Percentiles rank a stretch among this genome's conserved stretches.
phyloP scores from a whole-genome alignment of 1,140 invertebrate genomes.

The Heliothis virescens region DNA sequence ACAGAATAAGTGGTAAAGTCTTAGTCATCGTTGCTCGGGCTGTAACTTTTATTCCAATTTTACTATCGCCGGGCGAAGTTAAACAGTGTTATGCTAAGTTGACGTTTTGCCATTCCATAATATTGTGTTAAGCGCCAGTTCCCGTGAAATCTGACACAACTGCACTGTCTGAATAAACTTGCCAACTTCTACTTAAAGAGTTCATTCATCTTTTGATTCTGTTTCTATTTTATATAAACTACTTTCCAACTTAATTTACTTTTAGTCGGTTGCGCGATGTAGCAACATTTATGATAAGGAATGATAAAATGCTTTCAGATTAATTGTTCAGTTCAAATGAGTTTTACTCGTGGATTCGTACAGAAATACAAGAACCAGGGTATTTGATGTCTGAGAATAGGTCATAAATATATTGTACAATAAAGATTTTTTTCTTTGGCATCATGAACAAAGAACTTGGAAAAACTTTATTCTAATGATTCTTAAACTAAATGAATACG shows the following conservation, averaged over 20 bases:
- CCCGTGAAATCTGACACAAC: constrained; percentile 73
- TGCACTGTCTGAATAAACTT: constrained; percentile 75
- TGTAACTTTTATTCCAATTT: constrained; percentile 59
- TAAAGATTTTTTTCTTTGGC: not conserved
- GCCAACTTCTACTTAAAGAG: constrained; percentile 55
- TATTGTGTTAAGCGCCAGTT: constrained; percentile 77
- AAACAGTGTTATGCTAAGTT: constrained; percentile 76
- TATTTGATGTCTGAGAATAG: too few relatives aligned
- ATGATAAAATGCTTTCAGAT: constrained; percentile 17
- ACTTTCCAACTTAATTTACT: constrained; percentile 37
- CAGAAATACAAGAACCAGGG: not conserved
- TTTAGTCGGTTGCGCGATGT: constrained; percentile 16
- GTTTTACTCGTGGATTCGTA: not conserved
- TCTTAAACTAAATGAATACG: too few relatives aligned
- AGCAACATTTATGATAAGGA: not conserved
- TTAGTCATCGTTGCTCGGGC: constrained; percentile 1
- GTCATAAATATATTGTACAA: too few relatives aligned
- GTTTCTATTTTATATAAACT: constrained; percentile 43
- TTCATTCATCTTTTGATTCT: constrained; percentile 54
- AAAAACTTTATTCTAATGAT: too few relatives aligned
- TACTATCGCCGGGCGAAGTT: constrained; percentile 63
- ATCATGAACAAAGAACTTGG: not conserved
- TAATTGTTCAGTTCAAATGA: constrained; percentile 5
- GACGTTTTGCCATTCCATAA: constrained; percentile 74
- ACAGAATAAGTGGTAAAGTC: constrained; percentile 18